phyloP scores from a whole-genome alignment of 1,140 invertebrate species.

The Drosophila orosa region DNA sequence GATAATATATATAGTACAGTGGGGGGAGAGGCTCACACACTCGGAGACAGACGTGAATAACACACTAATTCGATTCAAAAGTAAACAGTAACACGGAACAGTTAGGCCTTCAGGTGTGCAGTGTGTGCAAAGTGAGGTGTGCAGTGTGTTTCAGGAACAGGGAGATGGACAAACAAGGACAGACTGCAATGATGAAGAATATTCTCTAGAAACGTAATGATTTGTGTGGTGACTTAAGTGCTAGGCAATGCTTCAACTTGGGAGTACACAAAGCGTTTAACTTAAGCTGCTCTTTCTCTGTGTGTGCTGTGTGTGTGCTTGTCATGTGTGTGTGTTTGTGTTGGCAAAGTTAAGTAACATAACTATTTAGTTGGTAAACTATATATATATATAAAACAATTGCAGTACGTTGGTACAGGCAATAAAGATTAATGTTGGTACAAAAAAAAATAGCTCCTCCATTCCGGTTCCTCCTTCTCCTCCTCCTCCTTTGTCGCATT shows the following conservation, averaged over 20 bases:
- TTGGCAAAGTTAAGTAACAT: constrained; percentile 54
- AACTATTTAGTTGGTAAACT: constrained; percentile 39
- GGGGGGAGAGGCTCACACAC: no score
- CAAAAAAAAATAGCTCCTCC: constrained; percentile 49
- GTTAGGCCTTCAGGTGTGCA: neutral
- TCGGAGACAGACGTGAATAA: constrained; percentile 20
- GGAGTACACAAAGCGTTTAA: constrained; percentile 22
- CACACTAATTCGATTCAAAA: constrained; percentile 37
- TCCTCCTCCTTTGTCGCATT: constrained; percentile 26
- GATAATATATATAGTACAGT: constrained; percentile 24
- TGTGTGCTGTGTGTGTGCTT: constrained; percentile 13
- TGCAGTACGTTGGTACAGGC: constrained; percentile 43
- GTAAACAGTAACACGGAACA: constrained; percentile 20
- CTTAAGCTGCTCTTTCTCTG: constrained; percentile 20
- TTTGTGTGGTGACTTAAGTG: constrained; percentile 26
- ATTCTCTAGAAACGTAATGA: constrained; percentile 29
- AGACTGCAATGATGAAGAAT: constrained; percentile 28
- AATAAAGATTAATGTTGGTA: constrained; percentile 31
- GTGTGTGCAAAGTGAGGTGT: neutral
- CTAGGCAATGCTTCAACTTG: constrained; percentile 25
- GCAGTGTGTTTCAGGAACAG: neutral
- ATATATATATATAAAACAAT: constrained; percentile 33
- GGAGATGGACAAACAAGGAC: constrained; percentile 11
- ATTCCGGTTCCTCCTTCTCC: constrained; percentile 10
- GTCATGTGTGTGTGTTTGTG: constrained; percentile 31